Percentiles rank a stretch among this genome's conserved stretches.
Evolutionary conservation across 2,888 invertebrate species (phyloP).

Genomic region (Scaptomyza caliginosa): DNA sequence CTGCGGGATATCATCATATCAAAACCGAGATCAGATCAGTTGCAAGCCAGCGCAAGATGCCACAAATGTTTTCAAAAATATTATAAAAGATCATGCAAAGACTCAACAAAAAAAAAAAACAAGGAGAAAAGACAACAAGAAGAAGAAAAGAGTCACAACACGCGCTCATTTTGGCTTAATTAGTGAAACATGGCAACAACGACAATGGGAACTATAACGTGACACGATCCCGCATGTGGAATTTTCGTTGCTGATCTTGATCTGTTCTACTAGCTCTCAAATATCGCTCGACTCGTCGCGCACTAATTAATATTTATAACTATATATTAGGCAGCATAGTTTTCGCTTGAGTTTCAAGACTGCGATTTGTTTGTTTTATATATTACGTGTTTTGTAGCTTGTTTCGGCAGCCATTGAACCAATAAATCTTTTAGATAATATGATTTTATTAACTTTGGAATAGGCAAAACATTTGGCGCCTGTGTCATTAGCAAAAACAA

Average conservation of each 20-base stretch:
- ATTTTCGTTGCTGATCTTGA: slow-evolving; percentile 63
- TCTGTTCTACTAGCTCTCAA: slow-evolving; percentile 61
- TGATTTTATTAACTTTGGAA: slow-evolving; percentile 78
- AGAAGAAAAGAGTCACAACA: slow-evolving; percentile 49
- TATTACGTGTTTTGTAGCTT: slow-evolving; percentile 45
- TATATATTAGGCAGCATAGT: slow-evolving; percentile 54
- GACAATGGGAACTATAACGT: slow-evolving; percentile 15
- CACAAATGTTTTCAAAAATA: slow-evolving; percentile 70
- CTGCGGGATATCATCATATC: slow-evolving; percentile 72
- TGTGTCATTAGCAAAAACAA: slow-evolving; percentile 33
- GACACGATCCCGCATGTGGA: slow-evolving; percentile 47
- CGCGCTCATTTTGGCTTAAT: slow-evolving; percentile 76
- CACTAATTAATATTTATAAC: slow-evolving; percentile 77
- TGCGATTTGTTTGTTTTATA: slow-evolving; percentile 10
- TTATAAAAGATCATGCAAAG: slow-evolving; percentile 78
- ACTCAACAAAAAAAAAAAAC: slow-evolving; percentile 26
- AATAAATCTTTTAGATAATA: slow-evolving; percentile 75
- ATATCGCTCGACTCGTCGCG: slow-evolving; percentile 61
- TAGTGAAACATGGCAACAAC: slow-evolving; percentile 71
- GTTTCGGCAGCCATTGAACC: slow-evolving; percentile 59
- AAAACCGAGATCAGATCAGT: slow-evolving; percentile 57
- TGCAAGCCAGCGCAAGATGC: slow-evolving; percentile 37
- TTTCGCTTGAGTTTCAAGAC: slow-evolving; percentile 45
- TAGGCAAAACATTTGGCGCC: slow-evolving; percentile 77
- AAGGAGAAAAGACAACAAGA: not conserved